Base-by-base conservation (phyloP, 2,797 vertebrate genomes). In the Triplophysa bombifrons region DNA sequence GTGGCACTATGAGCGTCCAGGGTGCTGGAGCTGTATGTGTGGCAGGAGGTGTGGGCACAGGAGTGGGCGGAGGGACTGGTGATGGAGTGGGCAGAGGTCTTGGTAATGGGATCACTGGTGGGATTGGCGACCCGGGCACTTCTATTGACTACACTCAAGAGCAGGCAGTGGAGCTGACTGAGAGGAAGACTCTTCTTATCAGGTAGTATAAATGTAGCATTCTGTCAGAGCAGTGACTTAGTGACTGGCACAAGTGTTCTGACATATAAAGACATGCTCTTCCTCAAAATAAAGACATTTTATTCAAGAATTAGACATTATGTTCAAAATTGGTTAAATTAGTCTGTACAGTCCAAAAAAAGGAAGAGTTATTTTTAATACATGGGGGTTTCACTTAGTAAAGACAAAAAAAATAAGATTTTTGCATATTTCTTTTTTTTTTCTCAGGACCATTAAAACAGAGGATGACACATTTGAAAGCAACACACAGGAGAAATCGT, bases 171-270 rank as follows among this genome's bases (percentile, higher is more conserved):
- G 93, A 95, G 84, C 86, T 89, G 87, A 94, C 90, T 0, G 92
- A 94, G 87, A 91, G 90, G 77, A 93, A 92, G 87, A 93, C 93
- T 8, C 90, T 94, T 71, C 87, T 93, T n/a, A 93, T 94, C 85
- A 95, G 93, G 94, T 93, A 93, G 91, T 87, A 85, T 86, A 86
- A 78, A 60, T 77, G 68, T 81, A 85, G 80, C 44, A 27, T 61
- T 80, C 17, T 34, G 10, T 25, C 38, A 50, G 14, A 50, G 9
- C 27, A 1, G 6, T 68, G 48, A 51, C 19, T 9, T 61, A 46
- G 14, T 16, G 13, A 4, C 12, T 17, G 38, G 56, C 5, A 34
- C 25, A 61, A 30, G 4, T 53, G 9, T 12, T 65, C 30, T 58
- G 2, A 22, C 4, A 55, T 19, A 55, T 20, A 11, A 2, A 20